Conservation (phyloP, 1,140 invertebrate species). For the Drosophila quadrilineata region DNA sequence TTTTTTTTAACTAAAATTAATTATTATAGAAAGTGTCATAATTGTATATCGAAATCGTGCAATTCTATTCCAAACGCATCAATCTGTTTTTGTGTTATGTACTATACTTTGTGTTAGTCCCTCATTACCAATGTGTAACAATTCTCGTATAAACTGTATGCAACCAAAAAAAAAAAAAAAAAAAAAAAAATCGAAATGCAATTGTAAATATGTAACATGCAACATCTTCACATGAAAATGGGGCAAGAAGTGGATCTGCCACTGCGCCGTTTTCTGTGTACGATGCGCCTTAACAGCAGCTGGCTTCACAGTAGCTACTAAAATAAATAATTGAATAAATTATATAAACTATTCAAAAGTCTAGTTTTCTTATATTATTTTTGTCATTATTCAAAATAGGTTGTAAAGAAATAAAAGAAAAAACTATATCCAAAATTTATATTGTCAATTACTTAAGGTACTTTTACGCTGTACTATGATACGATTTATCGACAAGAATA, state of each 20-base stretch:
- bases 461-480: no score
- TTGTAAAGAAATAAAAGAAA: no score
- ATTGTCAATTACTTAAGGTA: no score
- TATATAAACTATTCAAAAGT: constrained; percentile 1
- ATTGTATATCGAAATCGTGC: constrained; percentile 16
- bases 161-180: no score
- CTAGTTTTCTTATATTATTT: no score
- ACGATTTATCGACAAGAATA: no score
- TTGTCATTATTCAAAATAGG: no score
- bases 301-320: constrained; percentile 5
- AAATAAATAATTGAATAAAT: constrained; percentile 6
- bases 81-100: constrained; percentile 14
- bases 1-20: neutral
- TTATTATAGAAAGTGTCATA: constrained; percentile 1
- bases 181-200: no score
- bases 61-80: constrained; percentile 18
- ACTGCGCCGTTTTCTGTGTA: constrained; percentile 9
- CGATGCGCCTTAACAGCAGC: constrained; percentile 32
- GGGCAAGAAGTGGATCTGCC: neutral
- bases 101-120: no score
- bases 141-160: neutral
- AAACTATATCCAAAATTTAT: no score
- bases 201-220: constrained; percentile 40
- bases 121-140: neutral
- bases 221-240: constrained; percentile 6